A percentile compares a stretch with the other conserved stretches of the same genome.
phyloP scores from a whole-genome alignment of 2,888 invertebrate species.

The Luperina testacea region DNA sequence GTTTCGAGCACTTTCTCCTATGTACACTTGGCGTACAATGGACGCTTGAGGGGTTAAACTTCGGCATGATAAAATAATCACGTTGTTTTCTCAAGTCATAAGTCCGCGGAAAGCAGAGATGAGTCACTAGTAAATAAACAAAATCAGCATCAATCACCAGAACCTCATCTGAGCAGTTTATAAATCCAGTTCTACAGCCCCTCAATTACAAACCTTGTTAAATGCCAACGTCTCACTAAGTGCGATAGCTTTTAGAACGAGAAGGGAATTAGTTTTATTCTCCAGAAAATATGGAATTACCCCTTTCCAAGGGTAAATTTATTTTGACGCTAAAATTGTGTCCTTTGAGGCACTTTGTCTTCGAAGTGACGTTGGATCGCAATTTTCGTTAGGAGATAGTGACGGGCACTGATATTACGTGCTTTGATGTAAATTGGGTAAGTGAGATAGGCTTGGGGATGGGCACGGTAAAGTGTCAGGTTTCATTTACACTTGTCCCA shows the following conservation, averaged over 20 bases:
- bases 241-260: conserved; percentile 42
- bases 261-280: conserved; percentile 50
- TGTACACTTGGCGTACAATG: no score
- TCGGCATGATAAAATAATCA: neutral
- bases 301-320: conserved; percentile 55
- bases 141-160: conserved; percentile 18
- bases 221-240: conserved; percentile 42
- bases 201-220: conserved; percentile 49
- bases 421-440: conserved; percentile 52
- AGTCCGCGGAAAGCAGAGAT: neutral
- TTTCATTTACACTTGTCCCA: conserved; percentile 17
- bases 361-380: conserved; percentile 42
- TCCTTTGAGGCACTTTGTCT: conserved; percentile 52
- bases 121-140: neutral
- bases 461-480: conserved; percentile 18
- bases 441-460: conserved; percentile 17
- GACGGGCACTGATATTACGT: conserved; percentile 34
- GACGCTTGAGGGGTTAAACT: neutral
- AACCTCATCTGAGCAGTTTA: conserved; percentile 4
- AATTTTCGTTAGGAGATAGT: conserved; percentile 55
- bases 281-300: conserved; percentile 67
- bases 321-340: conserved; percentile 51
- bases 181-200: conserved; percentile 27
- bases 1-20: no score
- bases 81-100: neutral